Conservation (phyloP, 2,797 vertebrate species). For the Pseudochirops corinnae region DNA sequence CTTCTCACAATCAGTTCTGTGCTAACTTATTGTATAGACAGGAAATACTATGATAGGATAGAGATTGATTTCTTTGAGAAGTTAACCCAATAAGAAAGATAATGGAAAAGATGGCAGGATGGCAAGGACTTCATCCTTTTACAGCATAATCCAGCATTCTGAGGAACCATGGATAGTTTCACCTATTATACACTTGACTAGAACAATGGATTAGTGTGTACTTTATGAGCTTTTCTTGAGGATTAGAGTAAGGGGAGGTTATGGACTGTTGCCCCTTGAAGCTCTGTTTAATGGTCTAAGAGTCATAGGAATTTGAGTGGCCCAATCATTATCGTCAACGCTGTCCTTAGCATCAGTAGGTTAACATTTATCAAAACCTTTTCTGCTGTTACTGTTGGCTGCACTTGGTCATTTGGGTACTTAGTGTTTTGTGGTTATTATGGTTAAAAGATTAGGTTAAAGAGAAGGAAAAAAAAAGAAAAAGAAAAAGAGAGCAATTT, state of each 20-base stretch:
- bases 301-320: slow-evolving; percentile 1
- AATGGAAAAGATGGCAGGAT: slow-evolving; percentile 58
- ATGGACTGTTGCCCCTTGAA: slow-evolving; percentile 34
- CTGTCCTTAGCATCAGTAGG: background rate
- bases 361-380: background rate
- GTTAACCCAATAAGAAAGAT: slow-evolving; percentile 49
- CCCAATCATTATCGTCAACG: background rate
- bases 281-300: background rate
- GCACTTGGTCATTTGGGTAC: background rate
- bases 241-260: slow-evolving; percentile 6
- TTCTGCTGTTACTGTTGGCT: background rate
- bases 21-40: background rate
- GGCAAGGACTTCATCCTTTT: slow-evolving; percentile 30
- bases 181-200: slow-evolving; percentile 41
- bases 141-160: background rate
- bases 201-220: background rate
- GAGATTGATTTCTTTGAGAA: slow-evolving; percentile 59
- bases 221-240: slow-evolving; percentile 8
- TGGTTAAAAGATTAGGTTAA: background rate
- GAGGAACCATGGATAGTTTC: background rate
- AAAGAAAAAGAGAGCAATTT: background rate
- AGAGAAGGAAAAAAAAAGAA: background rate
- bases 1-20: background rate
- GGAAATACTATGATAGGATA: slow-evolving; percentile 50
- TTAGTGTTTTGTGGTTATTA: background rate